A percentile compares a stretch with the other conserved stretches of the same genome.
These are phyloP conservation scores for Etheostoma cragini DNA, from an alignment of 2,113 vertebrate genomes.

Conservation along the genomic window DNA sequence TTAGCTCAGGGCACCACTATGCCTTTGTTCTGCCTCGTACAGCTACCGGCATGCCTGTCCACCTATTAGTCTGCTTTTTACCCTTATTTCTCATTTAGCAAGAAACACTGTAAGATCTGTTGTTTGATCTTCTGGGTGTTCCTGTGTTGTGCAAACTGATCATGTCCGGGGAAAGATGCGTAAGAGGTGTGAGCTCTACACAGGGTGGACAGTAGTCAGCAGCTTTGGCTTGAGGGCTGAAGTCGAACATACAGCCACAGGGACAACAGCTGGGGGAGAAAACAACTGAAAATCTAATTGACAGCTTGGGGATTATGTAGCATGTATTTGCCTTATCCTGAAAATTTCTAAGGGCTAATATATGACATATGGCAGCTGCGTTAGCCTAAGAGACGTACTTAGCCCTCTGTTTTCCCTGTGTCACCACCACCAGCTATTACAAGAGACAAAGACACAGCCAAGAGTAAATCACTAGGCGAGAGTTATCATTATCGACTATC, in stretches of 20 bases:
- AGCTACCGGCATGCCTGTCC: not conserved
- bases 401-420: too few relatives aligned
- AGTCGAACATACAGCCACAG: not conserved
- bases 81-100: not conserved
- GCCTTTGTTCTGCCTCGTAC: not conserved
- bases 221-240: conserved; percentile 13
- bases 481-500: not conserved
- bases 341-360: not conserved
- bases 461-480: conserved; percentile 1
- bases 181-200: conserved; percentile 34
- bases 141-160: conserved; percentile 47
- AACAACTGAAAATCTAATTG: not conserved
- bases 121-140: conserved; percentile 19
- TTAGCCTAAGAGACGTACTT: conserved; percentile 21
- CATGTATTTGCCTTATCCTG: not conserved
- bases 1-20: not conserved
- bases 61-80: conserved; percentile 1
- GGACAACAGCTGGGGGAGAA: conserved; percentile 6
- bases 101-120: not conserved
- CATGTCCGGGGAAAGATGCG: conserved; percentile 39
- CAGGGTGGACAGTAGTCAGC: conserved; percentile 6
- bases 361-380: not conserved
- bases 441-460: conserved; percentile 12
- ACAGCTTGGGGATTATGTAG: not conserved
- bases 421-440: conserved; percentile 25